phyloP scores from a whole-genome alignment of 2,113 vertebrate species.

The Pyrgilauda ruficollis region DNA sequence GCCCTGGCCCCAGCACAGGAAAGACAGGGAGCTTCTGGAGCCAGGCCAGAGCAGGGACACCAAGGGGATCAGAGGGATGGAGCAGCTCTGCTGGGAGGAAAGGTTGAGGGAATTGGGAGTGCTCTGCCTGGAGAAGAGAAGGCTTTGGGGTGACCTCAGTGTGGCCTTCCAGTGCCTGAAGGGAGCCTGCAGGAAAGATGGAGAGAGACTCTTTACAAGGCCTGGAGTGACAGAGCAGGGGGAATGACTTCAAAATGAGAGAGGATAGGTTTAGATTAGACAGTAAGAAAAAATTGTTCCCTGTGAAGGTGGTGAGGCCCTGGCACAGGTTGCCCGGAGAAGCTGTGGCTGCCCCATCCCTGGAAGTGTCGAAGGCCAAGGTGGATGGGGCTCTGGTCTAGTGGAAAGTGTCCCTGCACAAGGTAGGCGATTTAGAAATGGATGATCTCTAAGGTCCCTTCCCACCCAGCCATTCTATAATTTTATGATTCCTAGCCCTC shows the following conservation, averaged over 20 bases:
- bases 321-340: rapidly evolving
- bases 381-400: neutral
- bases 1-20: neutral
- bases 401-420: neutral
- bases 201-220: neutral
- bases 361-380: rapidly evolving
- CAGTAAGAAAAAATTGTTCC: neutral
- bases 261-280: rapidly evolving
- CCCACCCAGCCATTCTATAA: neutral
- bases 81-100: neutral
- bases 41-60: neutral
- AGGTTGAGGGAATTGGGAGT: neutral
- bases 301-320: rapidly evolving
- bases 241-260: neutral
- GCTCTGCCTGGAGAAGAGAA: neutral
- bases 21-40: neutral
- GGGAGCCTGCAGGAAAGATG: neutral
- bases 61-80: neutral
- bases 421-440: rapidly evolving
- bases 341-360: neutral
- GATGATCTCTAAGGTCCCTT: neutral
- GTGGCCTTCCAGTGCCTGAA: neutral
- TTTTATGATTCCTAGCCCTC: neutral
- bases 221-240: neutral
- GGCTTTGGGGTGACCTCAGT: neutral